These are phyloP conservation scores for Brachyopa scutellaris DNA, from an alignment of 2,888 invertebrate species.

Conservation along the genomic window DNA sequence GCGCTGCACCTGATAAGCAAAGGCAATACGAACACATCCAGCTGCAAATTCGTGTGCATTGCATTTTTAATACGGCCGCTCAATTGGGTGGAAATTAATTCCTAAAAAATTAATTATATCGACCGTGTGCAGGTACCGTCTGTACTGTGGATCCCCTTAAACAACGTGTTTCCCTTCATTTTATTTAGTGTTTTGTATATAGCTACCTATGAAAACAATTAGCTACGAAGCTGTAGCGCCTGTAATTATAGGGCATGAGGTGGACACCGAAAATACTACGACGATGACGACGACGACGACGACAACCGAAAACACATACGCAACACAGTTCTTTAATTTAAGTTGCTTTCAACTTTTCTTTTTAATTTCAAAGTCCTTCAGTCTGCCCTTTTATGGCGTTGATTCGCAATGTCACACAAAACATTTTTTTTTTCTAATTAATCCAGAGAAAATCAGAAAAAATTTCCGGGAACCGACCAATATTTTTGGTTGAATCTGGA, in stretches of 20 bases:
- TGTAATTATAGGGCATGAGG: slow-evolving; percentile 55
- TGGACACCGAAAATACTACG: slow-evolving; percentile 35
- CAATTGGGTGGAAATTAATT: neutral
- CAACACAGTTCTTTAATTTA: slow-evolving; percentile 5
- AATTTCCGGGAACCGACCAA: slow-evolving; percentile 33
- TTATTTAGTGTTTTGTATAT: slow-evolving; percentile 19
- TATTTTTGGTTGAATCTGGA: slow-evolving; percentile 11
- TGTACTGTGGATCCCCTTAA: neutral
- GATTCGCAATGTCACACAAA: slow-evolving; percentile 18
- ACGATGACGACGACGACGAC: slow-evolving; percentile 10
- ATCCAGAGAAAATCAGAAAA: slow-evolving; percentile 10
- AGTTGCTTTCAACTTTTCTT: slow-evolving; percentile 18
- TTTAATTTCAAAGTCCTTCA: slow-evolving; percentile 29
- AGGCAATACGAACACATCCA: neutral
- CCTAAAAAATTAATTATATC: slow-evolving; percentile 25
- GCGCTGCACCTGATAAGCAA: neutral
- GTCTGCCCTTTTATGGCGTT: neutral
- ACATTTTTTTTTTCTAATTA: slow-evolving; percentile 32
- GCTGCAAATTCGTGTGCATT: slow-evolving; percentile 20
- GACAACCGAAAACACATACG: slow-evolving; percentile 37
- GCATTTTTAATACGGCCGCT: neutral
- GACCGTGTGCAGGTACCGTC: slow-evolving; percentile 18
- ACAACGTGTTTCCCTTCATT: neutral
- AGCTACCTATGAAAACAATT: slow-evolving; percentile 46
- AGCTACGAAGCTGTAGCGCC: slow-evolving; percentile 49